A percentile compares a stretch with the other conserved stretches of the same genome.
Evolutionary conservation across 1,140 invertebrate genomes (phyloP).

Genomic region (Lithobius niger): DNA sequence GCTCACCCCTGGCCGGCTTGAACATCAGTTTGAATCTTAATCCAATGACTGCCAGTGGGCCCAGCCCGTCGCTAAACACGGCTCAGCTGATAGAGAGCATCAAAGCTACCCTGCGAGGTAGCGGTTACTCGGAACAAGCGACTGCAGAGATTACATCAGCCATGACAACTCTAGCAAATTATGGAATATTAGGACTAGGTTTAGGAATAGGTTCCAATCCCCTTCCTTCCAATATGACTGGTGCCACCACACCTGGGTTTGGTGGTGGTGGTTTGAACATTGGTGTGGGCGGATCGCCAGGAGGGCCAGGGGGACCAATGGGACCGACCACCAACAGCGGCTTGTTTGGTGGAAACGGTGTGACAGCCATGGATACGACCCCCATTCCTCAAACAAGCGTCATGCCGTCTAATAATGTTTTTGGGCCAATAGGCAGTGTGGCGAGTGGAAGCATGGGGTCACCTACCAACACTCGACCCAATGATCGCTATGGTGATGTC

Average conservation of each 20-base stretch:
- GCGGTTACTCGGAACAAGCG: constrained; percentile 76
- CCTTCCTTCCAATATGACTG: constrained; percentile 9
- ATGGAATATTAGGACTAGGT: constrained; percentile 83
- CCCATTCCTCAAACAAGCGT: constrained; percentile 30
- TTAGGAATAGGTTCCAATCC: constrained; percentile 45
- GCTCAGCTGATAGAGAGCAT: constrained; percentile 69
- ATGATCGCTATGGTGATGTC: constrained; percentile 12
- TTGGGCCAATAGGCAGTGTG: constrained; percentile 52
- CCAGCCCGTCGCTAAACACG: constrained; percentile 44
- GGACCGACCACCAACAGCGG: constrained; percentile 24
- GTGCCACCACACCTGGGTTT: constrained; percentile 14
- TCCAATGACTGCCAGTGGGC: constrained; percentile 52
- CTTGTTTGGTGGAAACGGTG: constrained; percentile 14
- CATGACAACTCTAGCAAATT: constrained; percentile 81
- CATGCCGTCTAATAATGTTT: constrained; percentile 43
- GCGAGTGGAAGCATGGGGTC: constrained; percentile 14
- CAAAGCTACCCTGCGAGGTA: constrained; percentile 63
- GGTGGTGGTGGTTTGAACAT: constrained; percentile 4
- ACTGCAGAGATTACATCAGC: constrained; percentile 78
- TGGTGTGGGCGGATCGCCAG: constrained; percentile 16
- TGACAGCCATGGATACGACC: constrained; percentile 16
- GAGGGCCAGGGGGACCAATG: constrained; percentile 20
- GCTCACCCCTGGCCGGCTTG: constrained; percentile 31
- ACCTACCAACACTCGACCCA: constrained; percentile 20
- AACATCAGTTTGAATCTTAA: constrained; percentile 67